These are phyloP conservation scores for Rhinichthys klamathensis DNA, from an alignment of 2,113 vertebrate genomes.

Conservation along the genomic window DNA sequence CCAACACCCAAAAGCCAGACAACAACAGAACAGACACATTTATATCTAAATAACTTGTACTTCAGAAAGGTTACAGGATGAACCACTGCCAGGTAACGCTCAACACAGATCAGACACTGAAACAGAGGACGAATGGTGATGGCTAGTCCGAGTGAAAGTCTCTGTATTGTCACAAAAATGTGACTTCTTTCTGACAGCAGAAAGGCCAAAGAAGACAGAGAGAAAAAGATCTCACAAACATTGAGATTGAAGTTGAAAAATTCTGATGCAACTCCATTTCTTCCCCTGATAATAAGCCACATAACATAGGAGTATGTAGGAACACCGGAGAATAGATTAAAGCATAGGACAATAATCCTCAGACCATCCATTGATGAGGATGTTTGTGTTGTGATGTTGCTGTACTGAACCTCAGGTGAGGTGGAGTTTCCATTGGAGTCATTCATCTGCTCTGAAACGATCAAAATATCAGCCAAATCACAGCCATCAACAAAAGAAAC, in stretches of 20 bases:
- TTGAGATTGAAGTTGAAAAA: slow-evolving; percentile 24
- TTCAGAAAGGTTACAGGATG: slow-evolving; percentile 6
- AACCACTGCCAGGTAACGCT: neutral
- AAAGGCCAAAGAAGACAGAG: neutral
- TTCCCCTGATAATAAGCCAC: slow-evolving; percentile 2
- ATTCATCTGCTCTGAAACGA: slow-evolving; percentile 16
- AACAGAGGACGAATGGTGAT: neutral
- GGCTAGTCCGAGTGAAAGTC: slow-evolving; percentile 3
- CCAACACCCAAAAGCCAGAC: slow-evolving; percentile 19
- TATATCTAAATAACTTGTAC: neutral
- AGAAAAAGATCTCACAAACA: neutral
- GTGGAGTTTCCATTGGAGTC: neutral
- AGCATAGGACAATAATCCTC: neutral
- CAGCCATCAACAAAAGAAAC: neutral
- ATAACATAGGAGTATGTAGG: slow-evolving; percentile 2
- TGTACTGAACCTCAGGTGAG: neutral
- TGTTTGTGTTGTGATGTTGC: neutral
- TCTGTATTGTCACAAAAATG: neutral
- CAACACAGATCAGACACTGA: slow-evolving; percentile 3
- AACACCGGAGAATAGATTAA: neutral
- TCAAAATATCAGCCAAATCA: neutral
- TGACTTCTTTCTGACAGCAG: neutral
- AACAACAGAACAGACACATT: neutral
- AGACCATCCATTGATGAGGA: neutral
- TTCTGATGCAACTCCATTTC: slow-evolving; percentile 1